These are phyloP conservation scores for Selene dorsalis DNA, from an alignment of 2,797 vertebrate species.

Conservation along the genomic window DNA sequence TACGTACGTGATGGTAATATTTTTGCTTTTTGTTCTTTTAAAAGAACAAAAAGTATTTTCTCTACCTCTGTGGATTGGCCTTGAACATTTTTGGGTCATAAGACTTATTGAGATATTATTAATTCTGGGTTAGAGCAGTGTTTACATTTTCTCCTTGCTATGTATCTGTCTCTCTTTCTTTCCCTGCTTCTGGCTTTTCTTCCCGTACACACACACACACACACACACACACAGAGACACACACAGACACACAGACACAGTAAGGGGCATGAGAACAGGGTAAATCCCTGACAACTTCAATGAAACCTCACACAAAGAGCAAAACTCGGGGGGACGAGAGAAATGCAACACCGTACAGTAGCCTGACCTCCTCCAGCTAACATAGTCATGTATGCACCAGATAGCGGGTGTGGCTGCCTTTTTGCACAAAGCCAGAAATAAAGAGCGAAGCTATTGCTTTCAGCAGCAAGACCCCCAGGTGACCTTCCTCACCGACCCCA, in stretches of 20 bases:
- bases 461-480: conserved; percentile 81
- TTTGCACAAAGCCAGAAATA: conserved; percentile 81
- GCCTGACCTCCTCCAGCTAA: conserved; percentile 78
- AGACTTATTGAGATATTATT: conserved; percentile 70
- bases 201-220: conserved; percentile 17
- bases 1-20: conserved; percentile 55
- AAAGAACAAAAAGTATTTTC: conserved; percentile 58
- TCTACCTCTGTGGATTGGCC: conserved; percentile 39
- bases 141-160: conserved; percentile 67
- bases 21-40: conserved; percentile 55
- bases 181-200: conserved; percentile 47
- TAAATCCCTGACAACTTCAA: conserved; percentile 80
- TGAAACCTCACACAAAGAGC: conserved; percentile 81
- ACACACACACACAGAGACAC: conserved; percentile 26
- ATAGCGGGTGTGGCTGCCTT: conserved; percentile 83
- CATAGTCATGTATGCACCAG: conserved; percentile 78
- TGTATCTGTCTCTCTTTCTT: conserved; percentile 55
- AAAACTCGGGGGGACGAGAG: conserved; percentile 75
- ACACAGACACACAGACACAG: conserved; percentile 51
- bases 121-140: conserved; percentile 61
- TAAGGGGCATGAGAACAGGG: conserved; percentile 78
- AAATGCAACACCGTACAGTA: conserved; percentile 85
- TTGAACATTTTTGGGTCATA: conserved; percentile 65
- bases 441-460: conserved; percentile 83
- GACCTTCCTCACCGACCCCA: conserved; percentile 81